A percentile compares a stretch with the other conserved stretches of the same genome.
These are phyloP conservation scores for Cephus nigrinus DNA, from an alignment of 2,888 invertebrate species.

Conservation along the genomic window DNA sequence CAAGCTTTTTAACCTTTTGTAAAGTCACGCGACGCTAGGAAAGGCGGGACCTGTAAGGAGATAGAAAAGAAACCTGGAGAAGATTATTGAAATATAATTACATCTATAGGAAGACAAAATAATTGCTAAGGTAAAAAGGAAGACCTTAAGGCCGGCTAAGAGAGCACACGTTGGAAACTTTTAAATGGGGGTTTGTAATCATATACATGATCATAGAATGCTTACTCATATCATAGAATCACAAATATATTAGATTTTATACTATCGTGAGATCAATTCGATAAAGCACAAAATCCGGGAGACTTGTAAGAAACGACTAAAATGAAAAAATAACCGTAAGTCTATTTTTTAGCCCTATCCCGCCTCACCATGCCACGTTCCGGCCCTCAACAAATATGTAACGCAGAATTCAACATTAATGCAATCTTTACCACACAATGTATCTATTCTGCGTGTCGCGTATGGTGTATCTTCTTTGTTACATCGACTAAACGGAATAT, in stretches of 20 bases:
- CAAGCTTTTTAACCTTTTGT: not conserved
- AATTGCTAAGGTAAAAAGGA: conserved; percentile 55
- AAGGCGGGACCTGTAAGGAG: not conserved
- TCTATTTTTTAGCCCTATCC: conserved; percentile 1
- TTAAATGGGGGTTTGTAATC: not conserved
- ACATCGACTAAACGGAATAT: not conserved
- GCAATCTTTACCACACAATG: not conserved
- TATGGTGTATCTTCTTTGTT: not conserved
- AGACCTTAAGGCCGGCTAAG: not conserved
- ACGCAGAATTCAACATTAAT: not conserved
- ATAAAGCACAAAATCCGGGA: not conserved
- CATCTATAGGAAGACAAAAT: conserved; percentile 48
- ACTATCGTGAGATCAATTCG: not conserved
- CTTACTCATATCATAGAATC: not conserved
- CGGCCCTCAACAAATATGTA: not conserved
- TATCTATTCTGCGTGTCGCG: not conserved
- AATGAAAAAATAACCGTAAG: not conserved
- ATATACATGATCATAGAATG: not conserved
- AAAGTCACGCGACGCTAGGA: not conserved
- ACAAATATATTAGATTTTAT: not conserved
- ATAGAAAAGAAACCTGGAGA: not conserved
- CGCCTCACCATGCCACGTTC: not conserved
- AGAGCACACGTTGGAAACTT: not conserved
- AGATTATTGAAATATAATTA: not conserved
- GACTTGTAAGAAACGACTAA: not conserved